Evolutionary conservation across 1,140 invertebrate species (phyloP).

Genomic region (Eueides isabella): DNA sequence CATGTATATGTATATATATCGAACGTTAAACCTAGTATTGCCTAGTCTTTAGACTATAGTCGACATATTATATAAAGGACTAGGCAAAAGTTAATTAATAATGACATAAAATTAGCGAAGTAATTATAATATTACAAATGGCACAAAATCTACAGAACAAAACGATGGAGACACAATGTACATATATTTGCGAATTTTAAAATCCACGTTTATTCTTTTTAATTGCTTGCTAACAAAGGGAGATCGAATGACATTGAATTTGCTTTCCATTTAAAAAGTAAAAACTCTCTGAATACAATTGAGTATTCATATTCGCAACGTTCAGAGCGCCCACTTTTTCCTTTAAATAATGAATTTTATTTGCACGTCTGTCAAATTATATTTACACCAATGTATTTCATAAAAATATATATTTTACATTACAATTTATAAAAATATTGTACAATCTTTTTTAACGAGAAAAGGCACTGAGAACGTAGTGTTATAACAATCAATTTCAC

Average conservation of each 20-base stretch:
- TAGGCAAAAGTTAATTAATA: too few relatives aligned
- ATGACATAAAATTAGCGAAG: too few relatives aligned
- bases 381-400: not conserved
- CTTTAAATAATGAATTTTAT: constrained; percentile 34
- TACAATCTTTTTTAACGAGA: too few relatives aligned
- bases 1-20: too few relatives aligned
- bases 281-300: constrained; percentile 44
- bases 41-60: too few relatives aligned
- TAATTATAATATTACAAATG: too few relatives aligned
- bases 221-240: constrained; percentile 63
- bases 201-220: constrained; percentile 52
- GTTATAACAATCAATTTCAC: too few relatives aligned
- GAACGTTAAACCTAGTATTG: too few relatives aligned
- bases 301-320: constrained; percentile 40
- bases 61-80: too few relatives aligned
- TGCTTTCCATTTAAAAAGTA: constrained; percentile 49
- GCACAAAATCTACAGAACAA: not conserved
- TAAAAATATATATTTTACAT: too few relatives aligned
- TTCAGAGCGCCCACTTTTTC: constrained; percentile 41
- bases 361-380: constrained; percentile 12
- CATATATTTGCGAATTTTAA: constrained; percentile 11
- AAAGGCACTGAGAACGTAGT: too few relatives aligned
- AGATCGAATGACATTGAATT: constrained; percentile 48
- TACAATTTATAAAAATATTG: too few relatives aligned
- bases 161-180: not conserved